Conservation (phyloP, 1,140 invertebrate genomes). For the Penaeus chinensis region DNA sequence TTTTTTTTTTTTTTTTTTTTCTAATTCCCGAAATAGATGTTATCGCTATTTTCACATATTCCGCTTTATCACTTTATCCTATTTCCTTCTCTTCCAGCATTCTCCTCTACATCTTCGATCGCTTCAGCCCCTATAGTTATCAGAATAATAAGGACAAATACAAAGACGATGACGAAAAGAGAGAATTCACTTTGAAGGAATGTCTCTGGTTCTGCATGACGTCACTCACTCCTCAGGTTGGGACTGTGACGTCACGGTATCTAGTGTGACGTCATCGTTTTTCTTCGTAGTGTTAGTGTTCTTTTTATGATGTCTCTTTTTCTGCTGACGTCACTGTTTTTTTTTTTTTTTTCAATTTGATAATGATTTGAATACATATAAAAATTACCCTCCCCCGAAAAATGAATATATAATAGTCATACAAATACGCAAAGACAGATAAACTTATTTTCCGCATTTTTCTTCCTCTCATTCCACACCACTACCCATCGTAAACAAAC, state of each 20-base stretch:
- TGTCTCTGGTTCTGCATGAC: slow-evolving; percentile 99
- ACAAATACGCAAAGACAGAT: too few relatives aligned
- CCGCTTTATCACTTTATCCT: background rate
- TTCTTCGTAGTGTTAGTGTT: slow-evolving; percentile 28
- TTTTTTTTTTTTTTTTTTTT: too few relatives aligned
- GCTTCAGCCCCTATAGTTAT: slow-evolving; percentile 95
- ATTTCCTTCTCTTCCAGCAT: slow-evolving; percentile 73
- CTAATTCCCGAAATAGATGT: too few relatives aligned
- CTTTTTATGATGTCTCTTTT: background rate
- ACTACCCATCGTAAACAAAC: too few relatives aligned
- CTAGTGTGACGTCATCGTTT: background rate
- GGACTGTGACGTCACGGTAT: background rate
- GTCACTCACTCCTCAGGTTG: slow-evolving; percentile 89
- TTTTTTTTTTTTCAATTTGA: too few relatives aligned
- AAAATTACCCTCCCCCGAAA: too few relatives aligned
- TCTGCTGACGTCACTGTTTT: background rate
- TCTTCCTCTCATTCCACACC: too few relatives aligned
- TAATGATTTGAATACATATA: too few relatives aligned
- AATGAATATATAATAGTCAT: too few relatives aligned
- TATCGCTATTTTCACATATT: background rate
- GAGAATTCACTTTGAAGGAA: slow-evolving; percentile 95
- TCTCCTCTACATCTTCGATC: slow-evolving; percentile 95
- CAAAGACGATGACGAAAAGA: slow-evolving; percentile 92
- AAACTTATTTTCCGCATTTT: too few relatives aligned
- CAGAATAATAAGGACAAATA: slow-evolving; percentile 95